Conservation (phyloP, 2,888 invertebrate genomes). For the Rhagium mordax region DNA sequence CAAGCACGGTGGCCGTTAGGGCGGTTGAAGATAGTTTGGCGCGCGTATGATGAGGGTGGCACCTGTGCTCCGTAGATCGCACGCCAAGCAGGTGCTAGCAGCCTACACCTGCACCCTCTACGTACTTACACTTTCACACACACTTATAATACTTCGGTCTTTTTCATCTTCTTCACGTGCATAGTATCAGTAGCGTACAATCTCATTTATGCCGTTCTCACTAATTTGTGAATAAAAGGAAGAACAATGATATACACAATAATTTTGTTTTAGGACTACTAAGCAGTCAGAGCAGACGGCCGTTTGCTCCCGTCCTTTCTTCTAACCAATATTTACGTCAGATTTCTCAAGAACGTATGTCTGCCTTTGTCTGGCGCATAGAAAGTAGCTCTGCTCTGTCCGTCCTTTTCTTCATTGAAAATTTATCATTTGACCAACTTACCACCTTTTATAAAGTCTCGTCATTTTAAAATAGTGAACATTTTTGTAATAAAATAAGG, state of each 20-base stretch:
- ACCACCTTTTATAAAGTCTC: too few species aligned
- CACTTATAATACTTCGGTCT: conserved; percentile 25
- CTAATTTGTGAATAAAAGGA: not conserved
- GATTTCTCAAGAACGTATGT: too few species aligned
- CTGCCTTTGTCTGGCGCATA: too few species aligned
- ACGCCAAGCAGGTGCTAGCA: conserved; percentile 33
- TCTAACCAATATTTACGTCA: too few species aligned
- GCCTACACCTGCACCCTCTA: conserved; percentile 38
- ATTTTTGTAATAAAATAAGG: too few species aligned
- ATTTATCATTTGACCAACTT: too few species aligned
- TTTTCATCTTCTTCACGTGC: conserved; percentile 24
- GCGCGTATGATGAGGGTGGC: conserved; percentile 53
- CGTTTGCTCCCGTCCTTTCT: too few species aligned
- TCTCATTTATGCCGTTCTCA: not conserved
- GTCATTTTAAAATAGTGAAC: too few species aligned
- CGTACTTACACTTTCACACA: conserved; percentile 42
- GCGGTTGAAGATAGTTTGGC: conserved; percentile 42
- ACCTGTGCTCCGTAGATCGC: conserved; percentile 46
- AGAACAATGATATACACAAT: not conserved
- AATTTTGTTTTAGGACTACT: not conserved
- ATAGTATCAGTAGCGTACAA: conserved; percentile 17
- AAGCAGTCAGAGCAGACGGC: too few species aligned
- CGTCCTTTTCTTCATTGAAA: too few species aligned
- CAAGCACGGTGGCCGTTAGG: conserved; percentile 45
- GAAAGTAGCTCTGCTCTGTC: too few species aligned